A percentile compares a stretch with the other conserved stretches of the same genome.
These are phyloP conservation scores for Ochotona curzoniae DNA, from an alignment of 2,113 vertebrate species.

Conservation along the genomic window DNA sequence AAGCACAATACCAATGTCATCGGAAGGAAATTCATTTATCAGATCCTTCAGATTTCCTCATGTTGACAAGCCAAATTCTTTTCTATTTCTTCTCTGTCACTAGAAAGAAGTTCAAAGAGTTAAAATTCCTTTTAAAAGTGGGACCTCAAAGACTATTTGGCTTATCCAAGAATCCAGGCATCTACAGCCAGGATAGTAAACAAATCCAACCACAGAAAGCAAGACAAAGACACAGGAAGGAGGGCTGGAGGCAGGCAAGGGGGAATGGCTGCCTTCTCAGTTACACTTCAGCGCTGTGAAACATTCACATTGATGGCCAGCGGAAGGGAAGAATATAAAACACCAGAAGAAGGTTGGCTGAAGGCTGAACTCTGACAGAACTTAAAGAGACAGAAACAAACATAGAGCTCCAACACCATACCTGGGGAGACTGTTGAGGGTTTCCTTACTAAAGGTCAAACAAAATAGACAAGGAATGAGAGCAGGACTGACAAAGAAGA, in stretches of 20 bases:
- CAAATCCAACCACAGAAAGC: neutral
- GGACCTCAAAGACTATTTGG: neutral
- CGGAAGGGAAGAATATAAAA: neutral
- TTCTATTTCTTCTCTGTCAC: neutral
- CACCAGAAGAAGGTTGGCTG: neutral
- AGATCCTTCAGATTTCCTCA: neutral
- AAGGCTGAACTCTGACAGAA: neutral
- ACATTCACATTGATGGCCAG: slow-evolving; percentile 12
- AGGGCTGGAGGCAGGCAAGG: neutral
- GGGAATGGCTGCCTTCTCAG: neutral
- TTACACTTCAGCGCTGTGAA: neutral
- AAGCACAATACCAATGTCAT: neutral
- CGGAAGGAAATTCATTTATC: neutral
- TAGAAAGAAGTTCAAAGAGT: neutral
- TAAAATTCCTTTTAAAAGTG: slow-evolving; percentile 24
- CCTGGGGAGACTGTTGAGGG: neutral
- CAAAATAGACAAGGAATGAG: neutral
- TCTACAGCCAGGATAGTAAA: neutral
- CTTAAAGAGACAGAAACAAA: slow-evolving; percentile 41
- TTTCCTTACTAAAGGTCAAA: slow-evolving; percentile 43
- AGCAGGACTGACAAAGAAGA: neutral
- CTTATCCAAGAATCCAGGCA: neutral
- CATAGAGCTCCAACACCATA: neutral
- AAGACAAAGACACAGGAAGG: neutral
- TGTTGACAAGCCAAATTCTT: neutral